Evolutionary conservation across 2,113 vertebrate species (phyloP).

Genomic region (Willisornis vidua): DNA sequence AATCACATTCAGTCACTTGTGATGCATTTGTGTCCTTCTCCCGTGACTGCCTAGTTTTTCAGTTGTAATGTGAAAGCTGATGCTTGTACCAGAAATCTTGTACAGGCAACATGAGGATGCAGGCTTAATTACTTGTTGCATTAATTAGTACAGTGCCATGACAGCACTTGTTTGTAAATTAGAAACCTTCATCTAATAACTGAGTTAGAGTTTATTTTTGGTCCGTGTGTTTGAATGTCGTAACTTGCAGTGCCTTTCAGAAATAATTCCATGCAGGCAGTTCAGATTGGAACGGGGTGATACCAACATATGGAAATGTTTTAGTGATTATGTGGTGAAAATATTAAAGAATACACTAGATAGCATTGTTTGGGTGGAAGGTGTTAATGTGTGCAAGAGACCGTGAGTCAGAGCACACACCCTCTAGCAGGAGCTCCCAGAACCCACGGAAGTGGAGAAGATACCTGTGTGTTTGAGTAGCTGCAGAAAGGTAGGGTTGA

Average conservation of each 20-base stretch:
- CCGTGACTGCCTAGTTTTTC: not conserved
- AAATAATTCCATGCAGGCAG: not conserved
- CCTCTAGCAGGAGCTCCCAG: not conserved
- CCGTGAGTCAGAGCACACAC: not conserved
- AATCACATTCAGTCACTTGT: not conserved
- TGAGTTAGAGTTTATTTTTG: not conserved
- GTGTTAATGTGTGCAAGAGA: not conserved
- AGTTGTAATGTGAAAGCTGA: not conserved
- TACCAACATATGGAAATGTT: not conserved
- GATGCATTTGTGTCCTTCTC: not conserved
- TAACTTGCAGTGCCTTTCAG: not conserved
- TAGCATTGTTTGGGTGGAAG: not conserved
- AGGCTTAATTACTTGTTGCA: not conserved
- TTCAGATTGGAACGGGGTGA: not conserved
- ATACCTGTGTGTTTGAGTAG: not conserved
- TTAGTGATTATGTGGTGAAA: not conserved
- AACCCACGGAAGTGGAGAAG: not conserved
- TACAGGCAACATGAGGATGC: not conserved
- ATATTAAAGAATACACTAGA: not conserved
- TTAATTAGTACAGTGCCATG: not conserved
- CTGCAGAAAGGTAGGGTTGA: not conserved
- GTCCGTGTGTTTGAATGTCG: not conserved
- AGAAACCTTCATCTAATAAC: not conserved
- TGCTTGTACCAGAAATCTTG: not conserved
- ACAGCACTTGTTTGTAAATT: not conserved